A percentile compares a stretch with the other conserved stretches of the same genome.
phyloP scores from a whole-genome alignment of 1,140 invertebrate genomes.

The Atta texana region DNA sequence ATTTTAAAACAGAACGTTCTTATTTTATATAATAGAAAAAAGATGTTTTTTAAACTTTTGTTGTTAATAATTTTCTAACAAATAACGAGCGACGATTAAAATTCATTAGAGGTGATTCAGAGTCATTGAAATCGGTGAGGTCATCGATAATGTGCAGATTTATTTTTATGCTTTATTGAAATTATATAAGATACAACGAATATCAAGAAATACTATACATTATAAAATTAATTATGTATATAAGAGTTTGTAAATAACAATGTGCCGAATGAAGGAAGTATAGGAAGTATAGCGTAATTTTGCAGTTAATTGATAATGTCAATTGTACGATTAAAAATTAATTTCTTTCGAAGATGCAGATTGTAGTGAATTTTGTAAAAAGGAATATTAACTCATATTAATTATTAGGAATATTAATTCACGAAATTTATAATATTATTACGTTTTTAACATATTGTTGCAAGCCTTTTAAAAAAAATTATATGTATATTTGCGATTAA shows the following conservation, averaged over 20 bases:
- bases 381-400: background rate
- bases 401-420: no score
- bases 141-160: no score
- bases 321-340: background rate
- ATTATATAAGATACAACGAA: background rate
- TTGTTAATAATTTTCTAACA: no score
- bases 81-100: no score
- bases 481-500: background rate
- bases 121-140: no score
- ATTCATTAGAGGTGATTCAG: no score
- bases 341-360: background rate
- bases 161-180: background rate
- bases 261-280: background rate
- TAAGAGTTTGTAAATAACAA: constrained; percentile 3
- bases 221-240: background rate
- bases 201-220: background rate
- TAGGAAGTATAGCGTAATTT: background rate
- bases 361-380: background rate
- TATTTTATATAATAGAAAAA: no score
- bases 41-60: no score
- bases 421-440: background rate
- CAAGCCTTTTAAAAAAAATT: constrained; percentile 6
- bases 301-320: background rate
- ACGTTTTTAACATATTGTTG: background rate
- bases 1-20: no score